Evolutionary conservation across 2,888 invertebrate species (phyloP), one percentile per base, ranked within the genome.

Genomic region (Polietes domitor): DNA sequence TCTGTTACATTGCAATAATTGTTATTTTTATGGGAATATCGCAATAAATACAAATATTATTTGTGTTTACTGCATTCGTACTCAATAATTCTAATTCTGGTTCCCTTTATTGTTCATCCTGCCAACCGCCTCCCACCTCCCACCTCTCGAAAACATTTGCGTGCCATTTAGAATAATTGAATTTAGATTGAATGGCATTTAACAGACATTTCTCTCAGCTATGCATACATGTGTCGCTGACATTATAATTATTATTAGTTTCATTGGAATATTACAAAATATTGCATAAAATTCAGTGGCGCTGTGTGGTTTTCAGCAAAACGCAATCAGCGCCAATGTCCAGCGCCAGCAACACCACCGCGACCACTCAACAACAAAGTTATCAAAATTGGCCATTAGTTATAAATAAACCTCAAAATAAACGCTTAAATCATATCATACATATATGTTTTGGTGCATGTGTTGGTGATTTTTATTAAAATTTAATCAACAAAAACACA

Each of bases 341-440:
- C 1, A 12, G 1, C 37, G 37, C 37, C 37, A 3, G 1, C 4
- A 37, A 3, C 58, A 58, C 24, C 12, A 21, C 24, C 12, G 26
- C 24, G 26, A 58, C 21, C 7, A 58, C 5, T 1, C 58, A 26
- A 28, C 28, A 61, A 61, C 61, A 61, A 61, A 28, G 58, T 61
- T 24, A 61, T 61, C 28, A 24, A 61, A 61, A 61, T 61, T 61
- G 61, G 61, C 28, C 28, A 61, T 61, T 61, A 61, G 61, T 58
- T 58, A 15, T 61, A 28, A 61, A 61, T 28, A 61, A 61, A 61
- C 61, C 61, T 61, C 61, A 28, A n/a, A 61, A 28, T 61, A 28
- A 61, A 28, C 15, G 61, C 61, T 61, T n/a, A 61, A n/a, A n/a
- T 61, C 15, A 61, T 28, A 61, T 61, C n/a, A 47, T 47, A 47